Base-by-base conservation (phyloP, 2,888 invertebrate genomes). In the Nomada flava region DNA sequence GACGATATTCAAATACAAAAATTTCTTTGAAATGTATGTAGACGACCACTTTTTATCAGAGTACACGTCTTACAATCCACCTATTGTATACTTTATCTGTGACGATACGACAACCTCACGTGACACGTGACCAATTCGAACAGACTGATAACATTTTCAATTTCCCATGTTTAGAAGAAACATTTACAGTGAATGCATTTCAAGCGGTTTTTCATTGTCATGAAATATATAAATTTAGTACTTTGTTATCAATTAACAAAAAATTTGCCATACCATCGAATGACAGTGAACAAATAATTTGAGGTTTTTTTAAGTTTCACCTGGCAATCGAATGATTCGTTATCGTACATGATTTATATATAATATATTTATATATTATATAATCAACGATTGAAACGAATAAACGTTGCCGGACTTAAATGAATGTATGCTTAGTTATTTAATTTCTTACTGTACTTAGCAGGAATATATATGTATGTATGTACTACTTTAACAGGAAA, bases 61-160 rank as follows among this genome's bases (percentile, higher is more conserved):
- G 42, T 50, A 9, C 23, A n/a, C 52, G 15, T 23, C 13, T 62
- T 23, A 52, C 36, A 20, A 50, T 26, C 50, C 11, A 53, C 13
- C 57, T 52, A 29, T 18, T 63, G 36, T 7, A 36, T 76, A 55
- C 62, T 55, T 79, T 57, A 78, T 79, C 68, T 69, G 4, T 20
- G 7, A 20, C 42, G 18, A 1, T 18, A 18, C 2, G n/a, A 44
- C 23, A 62, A 18, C 5, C 20, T 60, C 15, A 20, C 1, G n/a
- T 15, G 26, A 50, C 79, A 78, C 55, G 68, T 79, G 78, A 78
- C 47, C 18, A 78, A 78, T 68, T 78, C 18, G 10, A 62, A 55
- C 55, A 7, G 20, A 68, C 60, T 20, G 52, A 76, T 63, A 7
- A 64, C n/a, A 18, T 47, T 76, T 53, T 1, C 20, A 62, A 64